Percentiles rank a stretch among this genome's conserved stretches.
phyloP scores from a whole-genome alignment of 1,140 invertebrate genomes.

The Leptestheria dahalacensis region DNA sequence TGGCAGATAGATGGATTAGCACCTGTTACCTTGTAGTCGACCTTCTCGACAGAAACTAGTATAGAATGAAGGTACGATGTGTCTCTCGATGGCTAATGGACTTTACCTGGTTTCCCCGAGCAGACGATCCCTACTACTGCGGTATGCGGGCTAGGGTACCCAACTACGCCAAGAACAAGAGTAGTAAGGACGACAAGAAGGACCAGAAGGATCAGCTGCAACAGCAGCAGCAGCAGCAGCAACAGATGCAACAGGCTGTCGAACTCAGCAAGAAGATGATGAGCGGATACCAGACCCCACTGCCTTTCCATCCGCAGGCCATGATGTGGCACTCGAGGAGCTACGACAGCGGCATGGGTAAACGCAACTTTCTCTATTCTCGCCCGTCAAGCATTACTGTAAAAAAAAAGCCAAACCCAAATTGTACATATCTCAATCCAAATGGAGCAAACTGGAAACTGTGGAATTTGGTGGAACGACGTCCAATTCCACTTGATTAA shows the following conservation, averaged over 20 bases:
- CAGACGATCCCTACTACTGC: constrained; percentile 83
- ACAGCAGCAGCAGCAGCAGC: background rate
- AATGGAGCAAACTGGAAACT: background rate
- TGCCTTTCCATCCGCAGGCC: background rate
- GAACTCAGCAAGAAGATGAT: constrained; percentile 7
- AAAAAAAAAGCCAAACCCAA: background rate
- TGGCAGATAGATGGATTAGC: too few species aligned
- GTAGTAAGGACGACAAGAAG: constrained; percentile 8
- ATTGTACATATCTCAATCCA: background rate
- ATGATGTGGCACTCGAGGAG: constrained; percentile 74
- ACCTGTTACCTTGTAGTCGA: too few species aligned
- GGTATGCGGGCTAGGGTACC: constrained; percentile 75
- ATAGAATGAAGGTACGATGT: too few species aligned
- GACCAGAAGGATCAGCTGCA: background rate
- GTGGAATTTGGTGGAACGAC: too few species aligned
- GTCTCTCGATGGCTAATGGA: too few species aligned
- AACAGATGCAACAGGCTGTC: background rate
- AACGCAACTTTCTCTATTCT: constrained; percentile 18
- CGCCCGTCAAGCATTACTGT: background rate
- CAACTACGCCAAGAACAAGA: constrained; percentile 57
- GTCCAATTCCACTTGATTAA: too few species aligned
- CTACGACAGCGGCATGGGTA: constrained; percentile 79
- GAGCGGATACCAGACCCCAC: constrained; percentile 5
- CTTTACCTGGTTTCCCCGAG: too few species aligned
- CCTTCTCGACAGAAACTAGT: too few species aligned